phyloP scores from a whole-genome alignment of 2,797 vertebrate species.

The Buceros bicornis region DNA sequence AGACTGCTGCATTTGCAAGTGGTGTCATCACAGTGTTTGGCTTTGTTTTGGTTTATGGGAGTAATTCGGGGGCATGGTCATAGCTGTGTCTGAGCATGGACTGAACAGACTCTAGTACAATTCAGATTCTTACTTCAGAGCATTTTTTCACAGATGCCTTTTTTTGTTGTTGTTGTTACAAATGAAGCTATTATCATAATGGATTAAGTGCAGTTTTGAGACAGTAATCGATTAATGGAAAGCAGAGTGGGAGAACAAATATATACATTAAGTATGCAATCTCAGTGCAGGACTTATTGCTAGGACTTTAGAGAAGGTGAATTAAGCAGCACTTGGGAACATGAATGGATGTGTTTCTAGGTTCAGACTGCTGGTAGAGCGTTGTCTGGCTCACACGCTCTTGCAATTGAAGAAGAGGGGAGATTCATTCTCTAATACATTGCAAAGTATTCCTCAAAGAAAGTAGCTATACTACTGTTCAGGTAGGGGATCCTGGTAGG shows the following conservation, averaged over 20 bases:
- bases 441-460: slow-evolving; percentile 4
- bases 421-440: background rate
- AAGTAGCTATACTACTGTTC: background rate
- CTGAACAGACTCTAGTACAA: background rate
- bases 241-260: background rate
- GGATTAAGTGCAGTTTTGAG: background rate
- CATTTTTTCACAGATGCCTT: background rate
- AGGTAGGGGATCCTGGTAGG: background rate
- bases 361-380: background rate
- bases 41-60: slow-evolving; percentile 14
- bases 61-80: background rate
- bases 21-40: background rate
- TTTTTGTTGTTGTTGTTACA: background rate
- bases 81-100: background rate
- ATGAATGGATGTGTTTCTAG: background rate
- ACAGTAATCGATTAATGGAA: background rate
- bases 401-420: background rate
- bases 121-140: background rate
- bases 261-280: background rate
- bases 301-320: background rate
- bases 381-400: background rate
- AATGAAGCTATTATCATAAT: background rate
- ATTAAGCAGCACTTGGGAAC: slow-evolving; percentile 16
- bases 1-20: background rate
- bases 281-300: background rate